phyloP scores from a whole-genome alignment of 1,140 invertebrate genomes.

The Calycopis cecrops region DNA sequence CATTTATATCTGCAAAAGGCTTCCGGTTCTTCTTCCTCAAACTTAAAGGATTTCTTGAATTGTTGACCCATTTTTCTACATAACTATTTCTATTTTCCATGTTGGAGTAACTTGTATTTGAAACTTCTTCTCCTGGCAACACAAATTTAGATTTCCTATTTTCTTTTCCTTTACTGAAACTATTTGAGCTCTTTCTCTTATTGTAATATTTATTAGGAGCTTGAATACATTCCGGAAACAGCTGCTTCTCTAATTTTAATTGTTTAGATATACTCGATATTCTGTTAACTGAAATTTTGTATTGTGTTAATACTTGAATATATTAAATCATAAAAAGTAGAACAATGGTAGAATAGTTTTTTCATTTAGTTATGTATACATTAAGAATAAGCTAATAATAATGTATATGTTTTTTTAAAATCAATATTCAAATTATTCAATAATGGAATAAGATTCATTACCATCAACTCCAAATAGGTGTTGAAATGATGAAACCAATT shows the following conservation, averaged over 20 bases:
- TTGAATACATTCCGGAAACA: constrained; percentile 65
- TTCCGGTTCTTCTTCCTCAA: constrained; percentile 30
- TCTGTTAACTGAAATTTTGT: constrained; percentile 45
- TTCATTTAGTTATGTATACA: no score
- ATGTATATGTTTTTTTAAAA: not conserved
- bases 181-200: constrained; percentile 44
- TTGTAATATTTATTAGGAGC: constrained; percentile 54
- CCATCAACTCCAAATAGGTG: constrained; percentile 51
- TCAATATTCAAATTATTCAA: not conserved
- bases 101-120: constrained; percentile 21
- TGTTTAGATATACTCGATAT: constrained; percentile 49
- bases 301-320: no score
- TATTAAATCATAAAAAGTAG: not conserved
- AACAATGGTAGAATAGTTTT: not conserved
- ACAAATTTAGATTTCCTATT: constrained; percentile 26
- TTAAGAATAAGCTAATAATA: no score
- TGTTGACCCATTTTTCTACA: constrained; percentile 52
- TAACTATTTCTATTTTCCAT: constrained; percentile 47
- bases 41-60: constrained; percentile 30
- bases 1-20: constrained; percentile 52
- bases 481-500: constrained; percentile 41
- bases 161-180: constrained; percentile 36
- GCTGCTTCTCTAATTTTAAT: constrained; percentile 51
- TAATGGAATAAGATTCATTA: constrained; percentile 19
- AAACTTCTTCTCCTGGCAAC: constrained; percentile 40